Evolutionary conservation across 92 coral and sea anemone species (phyloP).

Genomic region (Heteractis magnifica): DNA sequence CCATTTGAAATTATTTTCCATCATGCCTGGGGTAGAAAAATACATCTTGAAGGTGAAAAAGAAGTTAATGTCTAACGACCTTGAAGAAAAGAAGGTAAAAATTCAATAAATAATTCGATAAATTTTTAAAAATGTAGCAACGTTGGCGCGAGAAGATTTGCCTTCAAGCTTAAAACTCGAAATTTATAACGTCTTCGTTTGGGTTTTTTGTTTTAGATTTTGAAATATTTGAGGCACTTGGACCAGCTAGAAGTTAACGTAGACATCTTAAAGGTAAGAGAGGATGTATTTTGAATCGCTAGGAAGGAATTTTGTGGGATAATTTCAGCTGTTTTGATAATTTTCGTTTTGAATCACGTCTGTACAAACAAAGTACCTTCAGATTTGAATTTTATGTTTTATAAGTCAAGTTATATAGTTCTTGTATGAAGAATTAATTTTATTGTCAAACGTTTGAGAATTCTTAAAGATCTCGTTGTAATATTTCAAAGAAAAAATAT

Average conservation of each 20-base stretch:
- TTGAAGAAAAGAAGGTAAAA: constrained; percentile 79
- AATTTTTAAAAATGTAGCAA: background rate
- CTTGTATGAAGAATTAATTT: no score
- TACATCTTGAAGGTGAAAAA: constrained; percentile 78
- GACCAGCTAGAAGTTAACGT: constrained; percentile 71
- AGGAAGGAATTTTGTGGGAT: background rate
- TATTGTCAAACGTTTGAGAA: background rate
- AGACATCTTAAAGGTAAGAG: constrained; percentile 74
- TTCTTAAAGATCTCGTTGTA: background rate
- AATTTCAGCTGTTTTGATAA: background rate
- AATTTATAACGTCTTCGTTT: background rate
- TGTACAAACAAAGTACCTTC: background rate
- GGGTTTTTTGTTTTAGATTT: constrained; percentile 43
- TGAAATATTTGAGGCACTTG: constrained; percentile 74
- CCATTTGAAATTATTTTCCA: background rate
- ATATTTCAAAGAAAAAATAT: background rate
- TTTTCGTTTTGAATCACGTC: background rate
- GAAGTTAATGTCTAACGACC: constrained; percentile 57
- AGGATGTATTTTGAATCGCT: background rate
- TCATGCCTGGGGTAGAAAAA: constrained; percentile 67
- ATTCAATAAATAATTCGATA: background rate
- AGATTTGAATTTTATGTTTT: background rate
- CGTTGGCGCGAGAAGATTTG: background rate
- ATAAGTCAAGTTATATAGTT: no score
- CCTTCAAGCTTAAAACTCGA: background rate